phyloP scores from a whole-genome alignment of 2,113 vertebrate species.

The Anguilla japonica region DNA sequence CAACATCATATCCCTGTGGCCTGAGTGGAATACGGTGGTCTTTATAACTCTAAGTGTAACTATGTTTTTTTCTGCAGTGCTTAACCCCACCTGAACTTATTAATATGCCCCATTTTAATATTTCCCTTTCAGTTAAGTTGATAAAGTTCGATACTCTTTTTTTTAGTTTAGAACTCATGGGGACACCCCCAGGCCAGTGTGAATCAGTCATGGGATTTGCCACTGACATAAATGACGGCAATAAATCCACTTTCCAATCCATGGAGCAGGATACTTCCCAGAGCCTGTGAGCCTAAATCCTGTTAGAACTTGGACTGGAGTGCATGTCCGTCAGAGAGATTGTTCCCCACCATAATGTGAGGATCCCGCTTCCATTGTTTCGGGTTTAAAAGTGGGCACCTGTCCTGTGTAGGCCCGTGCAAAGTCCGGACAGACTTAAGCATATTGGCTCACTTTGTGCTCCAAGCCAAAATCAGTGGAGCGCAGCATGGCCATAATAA shows the following conservation, averaged over 20 bases:
- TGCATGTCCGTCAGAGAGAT: slow-evolving; percentile 41
- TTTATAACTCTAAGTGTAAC: background rate
- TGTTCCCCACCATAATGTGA: slow-evolving; percentile 52
- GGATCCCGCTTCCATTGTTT: slow-evolving; percentile 48
- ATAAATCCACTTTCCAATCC: slow-evolving; percentile 31
- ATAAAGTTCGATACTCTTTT: too few relatives aligned
- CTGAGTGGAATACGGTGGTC: background rate
- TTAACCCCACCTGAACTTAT: background rate
- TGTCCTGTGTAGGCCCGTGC: background rate
- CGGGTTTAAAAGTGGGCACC: slow-evolving; percentile 34
- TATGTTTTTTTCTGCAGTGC: background rate
- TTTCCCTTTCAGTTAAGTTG: too few relatives aligned
- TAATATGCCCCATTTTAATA: background rate
- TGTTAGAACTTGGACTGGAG: slow-evolving; percentile 45
- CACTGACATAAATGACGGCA: slow-evolving; percentile 18
- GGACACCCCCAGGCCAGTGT: background rate
- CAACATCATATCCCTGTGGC: background rate
- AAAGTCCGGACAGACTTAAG: slow-evolving; percentile 14
- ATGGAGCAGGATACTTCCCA: slow-evolving; percentile 44
- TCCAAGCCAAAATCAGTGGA: background rate
- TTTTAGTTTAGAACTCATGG: background rate
- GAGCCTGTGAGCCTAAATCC: slow-evolving; percentile 46
- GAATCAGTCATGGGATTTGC: slow-evolving; percentile 28
- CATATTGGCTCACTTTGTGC: background rate
- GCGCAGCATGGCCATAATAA: background rate